A percentile compares a stretch with the other conserved stretches of the same genome.
These are phyloP conservation scores for Corydoras sp. DNA, from an alignment of 2,113 vertebrate genomes.

Conservation along the genomic window DNA sequence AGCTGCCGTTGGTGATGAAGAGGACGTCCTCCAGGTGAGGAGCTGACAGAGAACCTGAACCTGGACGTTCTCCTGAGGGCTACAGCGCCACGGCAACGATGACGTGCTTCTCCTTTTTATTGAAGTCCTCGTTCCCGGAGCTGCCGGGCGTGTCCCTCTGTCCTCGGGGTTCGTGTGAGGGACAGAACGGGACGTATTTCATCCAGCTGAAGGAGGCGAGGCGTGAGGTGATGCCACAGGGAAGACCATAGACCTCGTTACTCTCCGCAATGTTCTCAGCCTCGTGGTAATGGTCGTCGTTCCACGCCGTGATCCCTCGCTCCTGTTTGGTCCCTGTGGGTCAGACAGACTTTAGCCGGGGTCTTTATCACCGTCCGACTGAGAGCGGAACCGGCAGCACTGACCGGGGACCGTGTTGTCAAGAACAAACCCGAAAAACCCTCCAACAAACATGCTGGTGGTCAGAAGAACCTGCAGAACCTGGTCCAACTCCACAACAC, in stretches of 20 bases:
- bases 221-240: conserved; percentile 73
- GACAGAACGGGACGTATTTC: conserved; percentile 76
- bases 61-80: conserved; percentile 8
- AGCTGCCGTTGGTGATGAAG: no score
- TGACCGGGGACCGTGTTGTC: conserved; percentile 95
- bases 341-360: background rate
- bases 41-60: no score
- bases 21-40: no score
- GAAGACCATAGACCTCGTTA: conserved; percentile 76
- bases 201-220: conserved; percentile 64
- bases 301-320: conserved; percentile 81
- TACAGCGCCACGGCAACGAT: conserved; percentile 51
- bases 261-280: conserved; percentile 51
- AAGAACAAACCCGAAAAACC: conserved; percentile 83
- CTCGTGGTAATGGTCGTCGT: conserved; percentile 62
- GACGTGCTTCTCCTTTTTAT: conserved; percentile 47
- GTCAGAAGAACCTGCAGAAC: conserved; percentile 88
- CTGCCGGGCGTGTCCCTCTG: conserved; percentile 19
- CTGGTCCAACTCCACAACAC: conserved; percentile 81
- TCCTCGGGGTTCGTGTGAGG: conserved; percentile 42
- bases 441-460: conserved; percentile 94
- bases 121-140: conserved; percentile 45
- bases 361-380: background rate
- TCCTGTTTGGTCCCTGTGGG: conserved; percentile 78
- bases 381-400: conserved; percentile 11